Conservation (phyloP, 2,888 invertebrate species). For the Ophioninae sp. region DNA sequence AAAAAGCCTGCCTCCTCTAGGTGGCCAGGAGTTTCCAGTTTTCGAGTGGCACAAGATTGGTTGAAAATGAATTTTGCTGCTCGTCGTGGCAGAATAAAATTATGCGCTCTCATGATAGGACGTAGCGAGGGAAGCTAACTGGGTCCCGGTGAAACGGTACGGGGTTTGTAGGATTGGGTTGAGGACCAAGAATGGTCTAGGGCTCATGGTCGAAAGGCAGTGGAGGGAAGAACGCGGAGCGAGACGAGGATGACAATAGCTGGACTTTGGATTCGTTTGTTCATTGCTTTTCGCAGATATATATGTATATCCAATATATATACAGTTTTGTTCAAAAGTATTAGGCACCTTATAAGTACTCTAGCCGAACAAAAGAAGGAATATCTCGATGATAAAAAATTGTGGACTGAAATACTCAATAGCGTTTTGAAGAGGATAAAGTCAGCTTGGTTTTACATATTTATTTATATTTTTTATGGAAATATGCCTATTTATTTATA, state of each 20-base stretch:
- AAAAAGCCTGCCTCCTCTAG: not conserved
- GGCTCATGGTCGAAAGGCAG: slow-evolving; percentile 36
- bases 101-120: slow-evolving; percentile 69
- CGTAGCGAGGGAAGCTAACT: not conserved
- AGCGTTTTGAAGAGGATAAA: too few relatives aligned
- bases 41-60: slow-evolving; percentile 33
- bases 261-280: slow-evolving; percentile 71
- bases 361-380: too few relatives aligned
- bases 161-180: slow-evolving; percentile 5
- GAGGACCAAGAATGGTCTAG: slow-evolving; percentile 13
- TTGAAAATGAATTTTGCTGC: slow-evolving; percentile 58
- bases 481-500: not conserved
- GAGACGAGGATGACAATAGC: slow-evolving; percentile 51
- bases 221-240: slow-evolving; percentile 11
- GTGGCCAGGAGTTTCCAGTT: not conserved
- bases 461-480: too few relatives aligned
- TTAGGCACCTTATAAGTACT: too few relatives aligned
- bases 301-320: not conserved
- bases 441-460: too few relatives aligned
- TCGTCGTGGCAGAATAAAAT: slow-evolving; percentile 69
- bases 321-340: not conserved
- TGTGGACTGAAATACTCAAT: too few relatives aligned
- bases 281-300: slow-evolving; percentile 45
- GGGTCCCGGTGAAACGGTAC: slow-evolving; percentile 14
- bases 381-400: too few relatives aligned